A percentile compares a stretch with the other conserved stretches of the same genome.
Conservation (phyloP, 2,888 invertebrate genomes). For the Nowickia ferox region DNA sequence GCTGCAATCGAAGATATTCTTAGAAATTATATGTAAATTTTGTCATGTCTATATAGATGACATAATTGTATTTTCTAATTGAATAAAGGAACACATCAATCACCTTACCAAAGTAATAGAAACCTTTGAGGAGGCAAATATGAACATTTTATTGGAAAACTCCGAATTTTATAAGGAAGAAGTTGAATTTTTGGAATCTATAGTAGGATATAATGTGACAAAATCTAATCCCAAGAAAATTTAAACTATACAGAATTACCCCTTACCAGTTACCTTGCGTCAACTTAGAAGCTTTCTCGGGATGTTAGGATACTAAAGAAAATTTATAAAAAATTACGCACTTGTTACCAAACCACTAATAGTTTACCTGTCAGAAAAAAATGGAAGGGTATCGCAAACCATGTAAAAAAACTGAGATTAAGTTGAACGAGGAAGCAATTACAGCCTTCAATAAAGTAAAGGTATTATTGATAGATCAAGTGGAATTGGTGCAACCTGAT, state of each 20-base stretch:
- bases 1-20: constrained; percentile 6
- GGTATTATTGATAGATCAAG: neutral
- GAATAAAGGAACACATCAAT: neutral
- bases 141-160: neutral
- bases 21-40: neutral
- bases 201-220: constrained; percentile 53
- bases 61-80: neutral
- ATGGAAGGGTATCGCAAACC: neutral
- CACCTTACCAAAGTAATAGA: neutral
- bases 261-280: constrained; percentile 46
- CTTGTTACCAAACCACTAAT: constrained; percentile 1
- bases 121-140: neutral
- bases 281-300: neutral
- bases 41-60: neutral
- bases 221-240: constrained; percentile 59
- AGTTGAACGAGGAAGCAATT: neutral
- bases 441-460: neutral
- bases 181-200: neutral
- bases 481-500: neutral
- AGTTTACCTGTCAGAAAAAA: constrained; percentile 1
- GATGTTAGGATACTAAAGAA: neutral
- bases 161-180: neutral
- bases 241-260: constrained; percentile 56
- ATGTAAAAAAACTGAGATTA: neutral
- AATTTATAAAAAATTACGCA: neutral